Conservation (phyloP, 2,888 invertebrate genomes). For the Oligia latruncula region DNA sequence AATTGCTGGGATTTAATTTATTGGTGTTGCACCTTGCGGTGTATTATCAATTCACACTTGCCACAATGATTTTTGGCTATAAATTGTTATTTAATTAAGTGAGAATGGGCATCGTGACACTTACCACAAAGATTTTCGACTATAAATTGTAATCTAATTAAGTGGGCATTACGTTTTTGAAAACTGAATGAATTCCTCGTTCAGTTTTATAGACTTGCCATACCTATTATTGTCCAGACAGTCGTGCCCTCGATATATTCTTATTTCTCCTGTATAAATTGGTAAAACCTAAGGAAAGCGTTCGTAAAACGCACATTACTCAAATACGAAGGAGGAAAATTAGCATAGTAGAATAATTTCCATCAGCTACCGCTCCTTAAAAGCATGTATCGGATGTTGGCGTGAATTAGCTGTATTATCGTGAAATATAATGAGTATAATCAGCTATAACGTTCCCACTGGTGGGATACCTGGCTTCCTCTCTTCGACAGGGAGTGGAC, state of each 20-base stretch:
- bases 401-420: slow-evolving; percentile 2
- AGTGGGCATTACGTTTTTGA: not conserved
- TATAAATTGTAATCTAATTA: not conserved
- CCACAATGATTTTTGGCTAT: not conserved
- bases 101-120: not conserved
- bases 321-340: slow-evolving; percentile 35
- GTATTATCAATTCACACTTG: slow-evolving; percentile 9
- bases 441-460: not conserved
- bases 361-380: slow-evolving; percentile 5
- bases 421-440: not conserved
- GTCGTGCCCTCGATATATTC: not conserved
- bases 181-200: not conserved
- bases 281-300: slow-evolving; percentile 15
- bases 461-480: no score
- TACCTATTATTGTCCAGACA: not conserved
- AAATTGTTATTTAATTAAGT: not conserved
- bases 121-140: not conserved
- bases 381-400: slow-evolving; percentile 6
- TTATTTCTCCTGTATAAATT: slow-evolving; percentile 34
- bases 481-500: not conserved
- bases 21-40: slow-evolving; percentile 15
- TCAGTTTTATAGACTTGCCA: not conserved
- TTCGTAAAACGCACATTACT: slow-evolving; percentile 42
- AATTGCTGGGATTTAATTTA: slow-evolving; percentile 31
- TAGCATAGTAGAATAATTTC: slow-evolving; percentile 42